Conservation (phyloP, 2,113 vertebrate genomes). For the human (Homo sapiens) region GRCh38 chr2:82486001-82486500, state of each 20-base stretch:
- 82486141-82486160: not conserved
- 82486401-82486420: slow-evolving; percentile 12
- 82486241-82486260: too few relatives aligned
- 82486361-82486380: not conserved
- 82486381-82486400: not conserved
- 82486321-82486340: not conserved
- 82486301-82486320: not conserved
- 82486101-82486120: not conserved
- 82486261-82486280: not conserved
- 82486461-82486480: not conserved
- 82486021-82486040: not conserved
- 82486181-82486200: not conserved
- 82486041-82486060: not conserved
- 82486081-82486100: not conserved
- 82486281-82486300: not conserved
- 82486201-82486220: not conserved
- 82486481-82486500: not conserved
- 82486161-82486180: not conserved
- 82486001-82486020: not conserved
- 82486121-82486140: not conserved
- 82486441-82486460: not conserved
- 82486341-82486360: not conserved
- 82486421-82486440: not conserved
- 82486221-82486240: not conserved
- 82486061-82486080: not conserved